Conservation (phyloP, 1,140 invertebrate species). For the Anoplolepis gracilipes region DNA sequence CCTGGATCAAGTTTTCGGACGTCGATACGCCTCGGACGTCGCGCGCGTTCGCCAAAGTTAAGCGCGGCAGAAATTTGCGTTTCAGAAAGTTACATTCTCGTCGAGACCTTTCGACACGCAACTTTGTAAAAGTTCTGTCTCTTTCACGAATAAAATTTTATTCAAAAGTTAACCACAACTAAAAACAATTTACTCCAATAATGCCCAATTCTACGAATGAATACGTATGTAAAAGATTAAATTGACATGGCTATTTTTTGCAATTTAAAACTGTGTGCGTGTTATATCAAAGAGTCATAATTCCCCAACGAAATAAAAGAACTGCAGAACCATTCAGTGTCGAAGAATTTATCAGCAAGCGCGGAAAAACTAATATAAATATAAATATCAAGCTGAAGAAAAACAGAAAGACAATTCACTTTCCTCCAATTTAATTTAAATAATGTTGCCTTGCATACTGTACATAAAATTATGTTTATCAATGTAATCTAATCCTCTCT, state of each 20-base stretch:
- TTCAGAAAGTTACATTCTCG: constrained; percentile 41
- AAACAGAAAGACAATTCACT: background rate
- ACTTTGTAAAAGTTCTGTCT: background rate
- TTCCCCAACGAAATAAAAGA: background rate
- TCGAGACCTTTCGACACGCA: background rate
- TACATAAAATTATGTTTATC: no score
- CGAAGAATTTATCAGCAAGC: background rate
- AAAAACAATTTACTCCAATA: background rate
- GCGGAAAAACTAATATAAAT: background rate
- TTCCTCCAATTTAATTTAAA: no score
- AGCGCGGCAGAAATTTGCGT: constrained; percentile 42
- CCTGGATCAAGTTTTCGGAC: constrained; percentile 40
- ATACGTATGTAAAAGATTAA: constrained; percentile 2
- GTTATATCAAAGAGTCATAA: background rate
- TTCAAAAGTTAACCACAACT: background rate
- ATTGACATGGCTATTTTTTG: background rate
- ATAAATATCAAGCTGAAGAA: background rate
- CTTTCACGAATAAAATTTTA: constrained; percentile 10
- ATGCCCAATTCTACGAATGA: constrained; percentile 3
- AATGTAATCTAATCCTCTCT: no score
- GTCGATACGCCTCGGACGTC: constrained; percentile 35
- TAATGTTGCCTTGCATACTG: no score
- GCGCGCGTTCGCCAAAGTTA: constrained; percentile 28
- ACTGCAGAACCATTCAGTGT: background rate
- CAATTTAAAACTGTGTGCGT: background rate